phyloP scores from a whole-genome alignment of 53 echinoderm and acorn worm genomes.

The Echinarachnius parma region DNA sequence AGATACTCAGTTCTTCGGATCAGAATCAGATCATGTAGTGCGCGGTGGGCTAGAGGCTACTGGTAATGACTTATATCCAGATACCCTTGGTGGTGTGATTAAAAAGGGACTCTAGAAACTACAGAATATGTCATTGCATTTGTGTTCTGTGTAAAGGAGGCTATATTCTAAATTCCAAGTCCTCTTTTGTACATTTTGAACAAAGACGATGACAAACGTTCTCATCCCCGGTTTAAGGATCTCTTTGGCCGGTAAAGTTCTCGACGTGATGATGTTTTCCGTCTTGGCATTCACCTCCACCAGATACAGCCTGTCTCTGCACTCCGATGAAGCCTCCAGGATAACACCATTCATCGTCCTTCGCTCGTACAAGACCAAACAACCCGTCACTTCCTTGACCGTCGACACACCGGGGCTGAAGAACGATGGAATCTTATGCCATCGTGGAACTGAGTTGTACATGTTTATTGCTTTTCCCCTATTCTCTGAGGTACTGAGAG shows the following conservation, averaged over 20 bases:
- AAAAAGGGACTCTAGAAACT: no score
- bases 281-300: slow-evolving; percentile 34
- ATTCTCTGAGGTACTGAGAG: slow-evolving; percentile 3
- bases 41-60: no score
- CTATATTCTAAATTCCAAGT: slow-evolving; percentile 33
- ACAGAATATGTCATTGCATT: no score
- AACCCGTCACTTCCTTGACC: slow-evolving; percentile 31
- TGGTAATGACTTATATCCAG: no score
- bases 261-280: slow-evolving; percentile 40
- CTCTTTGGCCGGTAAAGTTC: slow-evolving; percentile 22
- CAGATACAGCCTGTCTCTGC: slow-evolving; percentile 16
- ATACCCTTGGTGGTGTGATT: no score
- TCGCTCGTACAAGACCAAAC: slow-evolving; percentile 43
- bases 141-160: slow-evolving; percentile 7
- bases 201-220: slow-evolving; percentile 48
- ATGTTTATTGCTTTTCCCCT: background rate
- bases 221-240: slow-evolving; percentile 46
- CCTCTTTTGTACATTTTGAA: slow-evolving; percentile 3
- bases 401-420: slow-evolving; percentile 1
- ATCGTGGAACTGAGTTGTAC: slow-evolving; percentile 2
- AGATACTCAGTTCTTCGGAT: no score
- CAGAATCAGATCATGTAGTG: no score
- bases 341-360: slow-evolving; percentile 31
- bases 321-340: slow-evolving; percentile 44
- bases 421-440: slow-evolving; percentile 20